phyloP scores from a whole-genome alignment of 2,113 vertebrate genomes.

The Promerops cafer region DNA sequence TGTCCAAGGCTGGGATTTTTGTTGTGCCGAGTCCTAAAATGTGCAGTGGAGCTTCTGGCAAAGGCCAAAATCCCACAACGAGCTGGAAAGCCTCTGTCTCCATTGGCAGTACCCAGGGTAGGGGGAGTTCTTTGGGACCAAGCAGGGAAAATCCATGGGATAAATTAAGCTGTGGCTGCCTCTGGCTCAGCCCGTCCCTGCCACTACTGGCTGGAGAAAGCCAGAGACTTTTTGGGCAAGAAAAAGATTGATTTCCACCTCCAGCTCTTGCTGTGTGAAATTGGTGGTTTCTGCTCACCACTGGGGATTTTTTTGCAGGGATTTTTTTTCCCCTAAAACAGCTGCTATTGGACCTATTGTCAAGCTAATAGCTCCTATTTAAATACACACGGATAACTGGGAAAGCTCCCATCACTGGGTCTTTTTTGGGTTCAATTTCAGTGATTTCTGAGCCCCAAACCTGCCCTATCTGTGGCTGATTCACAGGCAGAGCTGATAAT shows the following conservation, averaged over 20 bases:
- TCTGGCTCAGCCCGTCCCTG: not conserved
- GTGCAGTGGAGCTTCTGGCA: not conserved
- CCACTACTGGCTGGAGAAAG: not conserved
- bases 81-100: not conserved
- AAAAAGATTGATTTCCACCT: not conserved
- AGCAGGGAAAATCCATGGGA: not conserved
- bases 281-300: not conserved
- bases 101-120: not conserved
- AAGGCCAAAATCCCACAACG: not conserved
- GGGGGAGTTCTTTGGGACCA: not conserved
- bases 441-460: not conserved
- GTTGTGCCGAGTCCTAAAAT: not conserved
- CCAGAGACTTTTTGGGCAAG: not conserved
- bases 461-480: not conserved
- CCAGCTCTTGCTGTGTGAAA: not conserved
- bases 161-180: not conserved
- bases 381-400: not conserved
- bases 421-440: not conserved
- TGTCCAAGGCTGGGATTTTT: not conserved
- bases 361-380: not conserved
- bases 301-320: not conserved
- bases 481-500: not conserved
- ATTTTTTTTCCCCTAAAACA: not conserved
- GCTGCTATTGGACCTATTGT: not conserved
- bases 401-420: not conserved